Evolutionary conservation across 2,113 vertebrate species (phyloP).

Genomic region (Corythornis vintsioides): DNA sequence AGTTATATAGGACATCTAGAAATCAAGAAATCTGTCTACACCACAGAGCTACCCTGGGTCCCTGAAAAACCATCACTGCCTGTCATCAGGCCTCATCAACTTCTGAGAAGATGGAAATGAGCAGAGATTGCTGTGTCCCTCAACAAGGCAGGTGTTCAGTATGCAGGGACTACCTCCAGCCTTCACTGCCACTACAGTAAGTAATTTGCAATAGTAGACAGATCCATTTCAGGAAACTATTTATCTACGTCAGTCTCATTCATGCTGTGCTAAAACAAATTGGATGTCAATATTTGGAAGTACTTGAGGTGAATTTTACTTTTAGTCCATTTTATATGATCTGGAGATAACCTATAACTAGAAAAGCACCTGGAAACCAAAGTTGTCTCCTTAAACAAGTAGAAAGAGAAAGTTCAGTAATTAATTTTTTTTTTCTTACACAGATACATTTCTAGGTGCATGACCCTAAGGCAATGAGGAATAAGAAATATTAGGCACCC

Average conservation of each 20-base stretch:
- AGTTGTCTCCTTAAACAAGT: not conserved
- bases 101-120: not conserved
- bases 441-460: not conserved
- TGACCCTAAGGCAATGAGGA: not conserved
- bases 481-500: not conserved
- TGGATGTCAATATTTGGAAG: not conserved
- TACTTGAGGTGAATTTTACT: not conserved
- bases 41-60: not conserved
- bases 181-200: not conserved
- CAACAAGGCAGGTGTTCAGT: not conserved
- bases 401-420: not conserved
- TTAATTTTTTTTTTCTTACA: not conserved
- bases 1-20: not conserved
- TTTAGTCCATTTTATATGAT: not conserved
- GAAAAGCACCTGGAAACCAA: not conserved
- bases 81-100: not conserved
- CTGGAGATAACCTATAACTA: not conserved
- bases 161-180: not conserved
- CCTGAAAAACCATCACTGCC: not conserved
- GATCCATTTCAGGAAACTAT: not conserved
- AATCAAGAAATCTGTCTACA: not conserved
- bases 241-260: not conserved
- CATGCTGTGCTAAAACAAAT: not conserved
- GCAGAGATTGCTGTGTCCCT: not conserved
- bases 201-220: not conserved